Conservation (phyloP, 2,888 invertebrate species). For the Napeogenes inachia region DNA sequence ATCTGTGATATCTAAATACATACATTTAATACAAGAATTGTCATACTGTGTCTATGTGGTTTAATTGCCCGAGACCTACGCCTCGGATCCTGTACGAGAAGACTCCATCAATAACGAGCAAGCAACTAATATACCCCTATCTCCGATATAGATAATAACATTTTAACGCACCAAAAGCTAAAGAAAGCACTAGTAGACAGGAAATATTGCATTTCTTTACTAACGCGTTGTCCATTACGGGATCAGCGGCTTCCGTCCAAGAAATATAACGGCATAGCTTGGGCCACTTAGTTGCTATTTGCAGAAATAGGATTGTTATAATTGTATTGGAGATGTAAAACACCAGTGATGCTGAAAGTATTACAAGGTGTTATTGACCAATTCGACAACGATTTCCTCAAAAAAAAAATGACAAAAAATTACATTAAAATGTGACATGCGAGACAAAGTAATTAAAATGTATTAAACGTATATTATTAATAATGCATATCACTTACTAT, state of each 20-base stretch:
- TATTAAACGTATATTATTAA: not conserved
- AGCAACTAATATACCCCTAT: no score
- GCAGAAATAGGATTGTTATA: conserved; percentile 45
- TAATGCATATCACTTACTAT: conserved; percentile 39
- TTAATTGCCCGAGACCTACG: no score
- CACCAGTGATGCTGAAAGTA: conserved; percentile 44
- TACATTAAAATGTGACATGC: no score
- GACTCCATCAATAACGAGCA: no score
- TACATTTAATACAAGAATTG: no score
- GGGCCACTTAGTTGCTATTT: conserved; percentile 54
- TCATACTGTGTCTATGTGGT: no score
- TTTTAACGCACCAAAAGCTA: conserved; percentile 44
- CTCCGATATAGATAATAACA: not conserved
- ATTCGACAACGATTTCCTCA: not conserved
- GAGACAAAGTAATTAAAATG: no score
- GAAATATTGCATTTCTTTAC: conserved; percentile 43
- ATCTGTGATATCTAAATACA: no score
- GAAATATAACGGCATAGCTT: conserved; percentile 44
- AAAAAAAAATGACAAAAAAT: no score
- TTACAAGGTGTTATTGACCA: not conserved
- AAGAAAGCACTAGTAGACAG: conserved; percentile 39
- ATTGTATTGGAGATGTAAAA: conserved; percentile 43
- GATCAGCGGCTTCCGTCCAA: conserved; percentile 44
- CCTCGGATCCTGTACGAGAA: not conserved
- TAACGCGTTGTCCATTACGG: conserved; percentile 41